Conservation (phyloP, 2,113 vertebrate species). For the Gasterosteus nipponicus region DNA sequence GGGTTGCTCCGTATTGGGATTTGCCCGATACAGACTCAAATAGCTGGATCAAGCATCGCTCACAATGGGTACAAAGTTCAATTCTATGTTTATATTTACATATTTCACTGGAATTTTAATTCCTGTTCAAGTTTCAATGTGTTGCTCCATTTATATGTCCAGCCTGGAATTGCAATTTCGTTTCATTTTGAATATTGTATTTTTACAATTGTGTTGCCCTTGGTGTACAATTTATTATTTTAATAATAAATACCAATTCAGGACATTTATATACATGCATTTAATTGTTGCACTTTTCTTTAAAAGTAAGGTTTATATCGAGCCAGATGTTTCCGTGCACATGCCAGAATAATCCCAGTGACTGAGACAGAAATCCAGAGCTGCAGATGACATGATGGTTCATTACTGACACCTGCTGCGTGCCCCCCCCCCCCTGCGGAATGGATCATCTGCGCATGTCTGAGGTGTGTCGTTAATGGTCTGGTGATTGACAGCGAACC, state of each 20-base stretch:
- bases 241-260: conserved; percentile 1
- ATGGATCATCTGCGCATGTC: background rate
- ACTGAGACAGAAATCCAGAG: background rate
- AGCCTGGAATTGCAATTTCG: background rate
- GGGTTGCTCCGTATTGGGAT: background rate
- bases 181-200: background rate
- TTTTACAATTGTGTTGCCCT: background rate
- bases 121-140: background rate
- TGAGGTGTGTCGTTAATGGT: background rate
- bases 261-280: background rate
- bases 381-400: conserved; percentile 6
- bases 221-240: background rate
- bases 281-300: background rate
- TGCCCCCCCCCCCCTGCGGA: background rate
- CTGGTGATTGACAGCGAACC: background rate
- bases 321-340: background rate
- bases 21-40: background rate
- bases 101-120: background rate
- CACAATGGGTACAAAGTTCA: background rate
- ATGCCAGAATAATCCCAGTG: background rate
- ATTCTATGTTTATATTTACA: background rate
- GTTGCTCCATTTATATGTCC: too few relatives aligned
- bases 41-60: background rate
- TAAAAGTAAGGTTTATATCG: background rate
- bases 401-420: conserved; percentile 56